These are phyloP conservation scores for Cygnus atratus DNA, from an alignment of 2,113 vertebrate genomes.

Conservation along the genomic window DNA sequence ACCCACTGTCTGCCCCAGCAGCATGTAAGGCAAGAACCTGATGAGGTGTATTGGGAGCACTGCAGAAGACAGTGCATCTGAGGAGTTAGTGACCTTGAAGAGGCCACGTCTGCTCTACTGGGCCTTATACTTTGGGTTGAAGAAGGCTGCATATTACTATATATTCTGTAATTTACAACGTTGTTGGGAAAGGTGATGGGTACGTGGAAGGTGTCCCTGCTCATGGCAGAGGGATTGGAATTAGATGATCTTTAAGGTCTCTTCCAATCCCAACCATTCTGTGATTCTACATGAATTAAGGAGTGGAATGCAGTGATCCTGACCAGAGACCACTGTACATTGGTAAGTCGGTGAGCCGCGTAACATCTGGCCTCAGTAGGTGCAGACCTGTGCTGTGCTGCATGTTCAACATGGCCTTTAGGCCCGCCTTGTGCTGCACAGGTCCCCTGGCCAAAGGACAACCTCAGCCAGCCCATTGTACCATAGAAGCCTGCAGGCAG, in stretches of 20 bases:
- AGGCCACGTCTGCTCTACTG: neutral
- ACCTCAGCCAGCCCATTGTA: neutral
- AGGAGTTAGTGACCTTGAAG: neutral
- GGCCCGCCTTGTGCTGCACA: neutral
- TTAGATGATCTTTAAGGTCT: no score
- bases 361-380: neutral
- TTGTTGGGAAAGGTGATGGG: neutral
- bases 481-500: neutral
- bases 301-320: neutral
- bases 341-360: neutral
- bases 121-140: neutral
- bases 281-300: neutral
- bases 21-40: fast-evolving
- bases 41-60: neutral
- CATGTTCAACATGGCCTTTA: neutral
- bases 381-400: neutral
- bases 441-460: neutral
- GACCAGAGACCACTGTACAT: neutral
- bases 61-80: neutral
- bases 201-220: neutral
- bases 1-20: neutral
- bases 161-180: neutral
- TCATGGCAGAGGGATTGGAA: no score
- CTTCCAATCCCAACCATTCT: no score
- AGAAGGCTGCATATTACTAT: neutral